A percentile compares a stretch with the other conserved stretches of the same genome.
Evolutionary conservation across 2,797 vertebrate species (phyloP).

Genomic region (Oreochromis grahami): DNA sequence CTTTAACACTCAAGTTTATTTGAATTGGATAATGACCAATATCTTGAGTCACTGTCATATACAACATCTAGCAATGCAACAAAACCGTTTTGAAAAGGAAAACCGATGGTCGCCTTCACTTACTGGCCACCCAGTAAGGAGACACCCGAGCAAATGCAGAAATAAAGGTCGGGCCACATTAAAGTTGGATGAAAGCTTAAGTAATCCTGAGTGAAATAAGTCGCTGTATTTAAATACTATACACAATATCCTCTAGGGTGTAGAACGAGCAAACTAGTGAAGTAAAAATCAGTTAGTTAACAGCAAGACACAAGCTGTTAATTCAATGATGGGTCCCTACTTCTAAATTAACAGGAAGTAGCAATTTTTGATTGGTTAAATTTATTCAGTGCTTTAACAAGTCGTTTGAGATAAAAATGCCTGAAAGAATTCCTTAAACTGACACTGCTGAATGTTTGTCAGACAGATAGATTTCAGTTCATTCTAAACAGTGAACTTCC

Average conservation of each 20-base stretch:
- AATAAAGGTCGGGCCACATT: slow-evolving; percentile 18
- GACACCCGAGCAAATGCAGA: slow-evolving; percentile 26
- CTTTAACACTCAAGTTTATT: neutral
- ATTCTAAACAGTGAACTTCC: no score
- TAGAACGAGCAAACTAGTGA: neutral
- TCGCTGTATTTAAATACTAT: neutral
- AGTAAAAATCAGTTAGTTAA: neutral
- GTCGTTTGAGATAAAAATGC: neutral
- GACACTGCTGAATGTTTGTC: neutral
- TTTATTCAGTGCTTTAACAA: neutral
- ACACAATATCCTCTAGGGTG: neutral
- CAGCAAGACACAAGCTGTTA: neutral
- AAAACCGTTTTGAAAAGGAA: neutral
- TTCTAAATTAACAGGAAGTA: neutral
- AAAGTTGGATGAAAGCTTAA: slow-evolving; percentile 50
- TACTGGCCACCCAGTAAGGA: slow-evolving; percentile 5
- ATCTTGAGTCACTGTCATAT: neutral
- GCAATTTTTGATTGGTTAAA: neutral
- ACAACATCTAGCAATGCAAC: neutral
- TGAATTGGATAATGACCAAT: neutral
- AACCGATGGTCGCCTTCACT: neutral
- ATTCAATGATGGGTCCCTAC: neutral
- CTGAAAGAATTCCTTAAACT: neutral
- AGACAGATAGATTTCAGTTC: no score
- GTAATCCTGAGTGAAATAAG: slow-evolving; percentile 27